These are phyloP conservation scores for Sphenopsis melanotis DNA, from an alignment of 2,797 vertebrate genomes.

Conservation along the genomic window DNA sequence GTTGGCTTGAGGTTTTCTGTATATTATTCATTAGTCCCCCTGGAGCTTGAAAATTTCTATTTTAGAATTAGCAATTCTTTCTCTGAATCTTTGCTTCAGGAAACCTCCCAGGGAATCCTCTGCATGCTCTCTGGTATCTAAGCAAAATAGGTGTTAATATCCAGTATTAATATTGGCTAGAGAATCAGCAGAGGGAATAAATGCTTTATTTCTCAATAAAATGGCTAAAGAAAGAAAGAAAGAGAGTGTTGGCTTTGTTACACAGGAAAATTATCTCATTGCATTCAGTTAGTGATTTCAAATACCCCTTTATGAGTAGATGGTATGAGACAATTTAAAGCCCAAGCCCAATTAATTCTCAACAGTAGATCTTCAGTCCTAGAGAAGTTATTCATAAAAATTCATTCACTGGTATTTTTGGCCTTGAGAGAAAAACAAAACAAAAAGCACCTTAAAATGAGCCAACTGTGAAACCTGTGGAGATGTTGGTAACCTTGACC, in stretches of 20 bases:
- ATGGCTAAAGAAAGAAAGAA: neutral
- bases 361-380: neutral
- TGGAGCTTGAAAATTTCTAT: neutral
- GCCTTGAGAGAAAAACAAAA: neutral
- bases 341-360: neutral
- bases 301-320: neutral
- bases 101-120: neutral
- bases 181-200: neutral
- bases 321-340: neutral
- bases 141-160: neutral
- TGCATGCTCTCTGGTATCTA: neutral
- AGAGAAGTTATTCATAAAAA: neutral
- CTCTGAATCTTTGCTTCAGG: neutral
- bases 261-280: neutral
- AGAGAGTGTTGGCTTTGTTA: neutral
- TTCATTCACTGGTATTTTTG: neutral
- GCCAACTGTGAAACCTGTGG: neutral
- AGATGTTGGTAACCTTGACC: neutral
- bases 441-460: neutral
- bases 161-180: neutral
- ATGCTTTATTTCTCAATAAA: neutral
- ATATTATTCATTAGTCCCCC: neutral
- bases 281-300: neutral
- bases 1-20: neutral
- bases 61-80: neutral